These are phyloP conservation scores for Potorous gilbertii DNA, from an alignment of 2,797 vertebrate genomes.

Conservation along the genomic window DNA sequence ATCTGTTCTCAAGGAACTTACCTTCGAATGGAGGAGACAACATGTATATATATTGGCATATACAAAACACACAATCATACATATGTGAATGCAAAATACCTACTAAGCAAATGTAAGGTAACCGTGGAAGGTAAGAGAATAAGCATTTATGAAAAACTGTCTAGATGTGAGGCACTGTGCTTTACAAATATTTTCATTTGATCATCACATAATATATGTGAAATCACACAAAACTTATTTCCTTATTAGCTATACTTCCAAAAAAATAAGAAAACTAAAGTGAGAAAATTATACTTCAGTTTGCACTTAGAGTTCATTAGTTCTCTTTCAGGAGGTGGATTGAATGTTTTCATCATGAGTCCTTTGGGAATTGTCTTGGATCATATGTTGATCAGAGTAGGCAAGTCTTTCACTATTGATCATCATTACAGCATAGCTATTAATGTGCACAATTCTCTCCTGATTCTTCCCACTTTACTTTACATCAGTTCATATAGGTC, in stretches of 20 bases:
- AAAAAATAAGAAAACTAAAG: neutral
- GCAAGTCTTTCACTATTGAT: neutral
- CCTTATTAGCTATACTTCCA: neutral
- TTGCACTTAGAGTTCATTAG: neutral
- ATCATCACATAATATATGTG: neutral
- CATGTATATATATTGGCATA: neutral
- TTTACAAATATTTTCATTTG: neutral
- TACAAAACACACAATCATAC: neutral
- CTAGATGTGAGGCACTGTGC: neutral
- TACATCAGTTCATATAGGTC: neutral
- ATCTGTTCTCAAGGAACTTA: neutral
- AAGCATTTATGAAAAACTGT: neutral
- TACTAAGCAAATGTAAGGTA: neutral
- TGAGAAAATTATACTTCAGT: neutral
- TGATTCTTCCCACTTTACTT: neutral
- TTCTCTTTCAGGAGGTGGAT: neutral
- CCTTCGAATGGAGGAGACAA: neutral
- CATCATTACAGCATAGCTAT: neutral
- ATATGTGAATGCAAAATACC: neutral
- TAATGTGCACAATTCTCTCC: neutral
- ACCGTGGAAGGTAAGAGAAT: neutral
- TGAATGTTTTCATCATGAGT: neutral
- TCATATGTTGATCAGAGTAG: neutral
- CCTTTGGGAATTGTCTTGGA: neutral
- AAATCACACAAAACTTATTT: neutral